Conservation (phyloP, 2,797 vertebrate species). For the Glossophaga mutica region DNA sequence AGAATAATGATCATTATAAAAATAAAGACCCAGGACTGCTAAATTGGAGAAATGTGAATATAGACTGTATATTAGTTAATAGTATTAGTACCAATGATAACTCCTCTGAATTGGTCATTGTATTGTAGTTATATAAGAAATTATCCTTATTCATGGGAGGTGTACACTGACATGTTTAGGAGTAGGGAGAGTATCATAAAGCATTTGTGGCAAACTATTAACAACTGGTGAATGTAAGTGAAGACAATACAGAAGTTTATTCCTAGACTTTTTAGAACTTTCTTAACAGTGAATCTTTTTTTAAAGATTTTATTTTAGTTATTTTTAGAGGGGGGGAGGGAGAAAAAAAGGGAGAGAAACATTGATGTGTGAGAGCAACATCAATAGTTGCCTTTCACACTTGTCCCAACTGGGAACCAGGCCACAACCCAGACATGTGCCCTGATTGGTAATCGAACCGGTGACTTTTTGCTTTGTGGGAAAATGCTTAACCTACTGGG, state of each 20-base stretch:
- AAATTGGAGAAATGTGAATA: constrained; percentile 23
- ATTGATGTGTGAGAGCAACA: neutral
- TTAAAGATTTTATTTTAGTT: neutral
- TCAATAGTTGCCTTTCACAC: neutral
- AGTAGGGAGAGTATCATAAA: neutral
- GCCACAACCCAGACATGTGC: neutral
- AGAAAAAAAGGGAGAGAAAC: neutral
- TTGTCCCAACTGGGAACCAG: neutral
- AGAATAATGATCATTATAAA: neutral
- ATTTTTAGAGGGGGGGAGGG: neutral
- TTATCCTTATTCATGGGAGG: neutral
- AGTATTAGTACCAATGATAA: neutral
- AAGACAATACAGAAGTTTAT: neutral
- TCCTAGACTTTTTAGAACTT: neutral
- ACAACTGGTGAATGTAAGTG: neutral
- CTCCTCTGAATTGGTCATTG: neutral
- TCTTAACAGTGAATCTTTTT: neutral
- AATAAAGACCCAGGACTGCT: neutral
- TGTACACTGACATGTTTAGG: neutral
- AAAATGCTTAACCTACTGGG: neutral
- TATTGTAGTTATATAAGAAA: neutral
- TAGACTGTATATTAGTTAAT: neutral
- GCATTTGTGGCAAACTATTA: neutral
- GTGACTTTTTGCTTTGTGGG: neutral
- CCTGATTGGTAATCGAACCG: neutral